Evolutionary conservation across 2,797 vertebrate species (phyloP).

Genomic region (Cheirogaleus major): DNA sequence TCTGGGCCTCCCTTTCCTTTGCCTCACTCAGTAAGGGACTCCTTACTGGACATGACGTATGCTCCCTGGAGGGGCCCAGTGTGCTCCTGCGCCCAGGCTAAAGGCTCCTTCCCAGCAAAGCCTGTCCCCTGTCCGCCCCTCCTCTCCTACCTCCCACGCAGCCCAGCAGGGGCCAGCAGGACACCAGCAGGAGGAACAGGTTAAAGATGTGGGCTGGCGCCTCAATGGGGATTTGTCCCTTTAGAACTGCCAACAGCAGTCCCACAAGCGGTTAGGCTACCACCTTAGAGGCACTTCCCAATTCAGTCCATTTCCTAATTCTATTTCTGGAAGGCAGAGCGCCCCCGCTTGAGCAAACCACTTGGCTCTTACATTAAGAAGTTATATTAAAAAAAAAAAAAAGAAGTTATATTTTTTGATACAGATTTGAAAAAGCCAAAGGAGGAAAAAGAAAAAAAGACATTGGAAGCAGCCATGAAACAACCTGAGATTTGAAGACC

Average conservation of each 20-base stretch:
- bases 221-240: fast-evolving
- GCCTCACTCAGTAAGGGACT: neutral
- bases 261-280: neutral
- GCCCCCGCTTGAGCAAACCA: neutral
- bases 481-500: slow-evolving; percentile 49
- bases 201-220: neutral
- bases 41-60: fast-evolving
- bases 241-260: neutral
- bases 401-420: neutral
- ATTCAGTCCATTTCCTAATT: slow-evolving; percentile 75
- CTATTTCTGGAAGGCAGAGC: slow-evolving; percentile 70
- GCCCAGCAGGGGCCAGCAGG: fast-evolving
- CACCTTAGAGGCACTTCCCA: slow-evolving; percentile 65
- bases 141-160: neutral
- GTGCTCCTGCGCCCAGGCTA: neutral
- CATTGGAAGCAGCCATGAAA: neutral
- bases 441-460: neutral
- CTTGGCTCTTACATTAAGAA: neutral
- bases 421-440: slow-evolving; percentile 9
- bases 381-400: neutral
- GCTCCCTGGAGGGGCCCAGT: neutral
- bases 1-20: neutral
- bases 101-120: neutral
- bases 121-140: too few relatives aligned
- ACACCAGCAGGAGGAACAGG: fast-evolving